Evolutionary conservation across 2,888 invertebrate species (phyloP).

Genomic region (Frankliniella fusca): DNA sequence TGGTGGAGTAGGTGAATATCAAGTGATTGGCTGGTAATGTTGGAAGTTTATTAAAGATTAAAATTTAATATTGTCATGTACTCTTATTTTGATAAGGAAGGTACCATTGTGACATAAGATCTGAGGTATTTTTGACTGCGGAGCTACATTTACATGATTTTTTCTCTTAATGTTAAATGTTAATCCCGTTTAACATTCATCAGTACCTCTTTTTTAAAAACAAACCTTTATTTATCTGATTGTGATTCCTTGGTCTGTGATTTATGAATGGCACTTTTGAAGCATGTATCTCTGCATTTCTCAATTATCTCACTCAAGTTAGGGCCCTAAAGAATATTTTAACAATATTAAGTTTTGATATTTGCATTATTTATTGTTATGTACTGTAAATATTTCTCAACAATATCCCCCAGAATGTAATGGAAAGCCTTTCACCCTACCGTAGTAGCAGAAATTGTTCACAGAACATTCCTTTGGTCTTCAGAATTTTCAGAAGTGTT

Average conservation of each 20-base stretch:
- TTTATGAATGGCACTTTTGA: not conserved
- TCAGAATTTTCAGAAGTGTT: no score
- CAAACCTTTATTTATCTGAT: not conserved
- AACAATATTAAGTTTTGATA: no score
- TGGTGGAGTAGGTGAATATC: not conserved
- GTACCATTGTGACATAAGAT: not conserved
- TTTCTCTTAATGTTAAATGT: not conserved
- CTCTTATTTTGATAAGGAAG: not conserved
- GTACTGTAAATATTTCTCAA: no score
- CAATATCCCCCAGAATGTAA: no score
- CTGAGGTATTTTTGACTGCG: not conserved
- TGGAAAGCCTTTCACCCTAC: no score
- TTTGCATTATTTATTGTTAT: no score
- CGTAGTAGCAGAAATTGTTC: no score
- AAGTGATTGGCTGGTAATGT: not conserved
- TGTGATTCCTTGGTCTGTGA: slow-evolving; percentile 1
- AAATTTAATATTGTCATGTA: no score
- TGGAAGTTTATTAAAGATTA: no score
- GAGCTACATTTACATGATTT: not conserved
- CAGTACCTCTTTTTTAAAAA: not conserved
- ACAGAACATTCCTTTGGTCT: no score
- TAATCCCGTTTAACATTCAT: not conserved
- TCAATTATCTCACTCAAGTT: not conserved
- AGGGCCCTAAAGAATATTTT: no score
- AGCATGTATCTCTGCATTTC: not conserved